Conservation (phyloP, 1,140 invertebrate species). For the Cylas formicarius region DNA sequence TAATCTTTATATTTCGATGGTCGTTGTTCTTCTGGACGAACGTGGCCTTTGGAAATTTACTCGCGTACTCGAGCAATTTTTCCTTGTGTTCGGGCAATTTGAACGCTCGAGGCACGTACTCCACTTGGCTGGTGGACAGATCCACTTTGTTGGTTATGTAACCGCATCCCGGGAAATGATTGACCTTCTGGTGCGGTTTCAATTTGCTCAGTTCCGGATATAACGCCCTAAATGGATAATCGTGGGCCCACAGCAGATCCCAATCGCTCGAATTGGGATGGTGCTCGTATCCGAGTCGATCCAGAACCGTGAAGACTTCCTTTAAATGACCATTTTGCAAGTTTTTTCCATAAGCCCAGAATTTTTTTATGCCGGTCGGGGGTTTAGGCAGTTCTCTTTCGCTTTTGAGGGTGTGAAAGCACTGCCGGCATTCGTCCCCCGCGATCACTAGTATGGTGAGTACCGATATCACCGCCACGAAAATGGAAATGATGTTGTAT, state of each 20-base stretch:
- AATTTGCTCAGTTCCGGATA: slow-evolving; percentile 54
- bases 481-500: too few species aligned
- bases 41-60: slow-evolving; percentile 57
- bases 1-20: slow-evolving; percentile 81
- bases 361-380: slow-evolving; percentile 29
- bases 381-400: background rate
- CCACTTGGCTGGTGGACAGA: slow-evolving; percentile 68
- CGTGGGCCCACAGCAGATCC: slow-evolving; percentile 88
- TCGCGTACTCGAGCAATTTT: slow-evolving; percentile 63
- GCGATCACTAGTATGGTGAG: slow-evolving; percentile 29
- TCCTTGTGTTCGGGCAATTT: slow-evolving; percentile 72
- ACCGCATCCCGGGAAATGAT: slow-evolving; percentile 92
- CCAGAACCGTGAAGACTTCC: slow-evolving; percentile 69
- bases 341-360: slow-evolving; percentile 48
- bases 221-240: slow-evolving; percentile 76
- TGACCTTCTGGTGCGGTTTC: slow-evolving; percentile 72
- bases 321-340: slow-evolving; percentile 61
- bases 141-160: slow-evolving; percentile 93
- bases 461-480: slow-evolving; percentile 25
- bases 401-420: slow-evolving; percentile 19
- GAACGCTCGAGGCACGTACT: slow-evolving; percentile 81
- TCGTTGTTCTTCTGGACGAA: slow-evolving; percentile 93
- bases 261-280: slow-evolving; percentile 56
- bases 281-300: slow-evolving; percentile 62
- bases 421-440: slow-evolving; percentile 30